phyloP scores from a whole-genome alignment of 2,888 invertebrate species.

The Trichogramma evanescens region DNA sequence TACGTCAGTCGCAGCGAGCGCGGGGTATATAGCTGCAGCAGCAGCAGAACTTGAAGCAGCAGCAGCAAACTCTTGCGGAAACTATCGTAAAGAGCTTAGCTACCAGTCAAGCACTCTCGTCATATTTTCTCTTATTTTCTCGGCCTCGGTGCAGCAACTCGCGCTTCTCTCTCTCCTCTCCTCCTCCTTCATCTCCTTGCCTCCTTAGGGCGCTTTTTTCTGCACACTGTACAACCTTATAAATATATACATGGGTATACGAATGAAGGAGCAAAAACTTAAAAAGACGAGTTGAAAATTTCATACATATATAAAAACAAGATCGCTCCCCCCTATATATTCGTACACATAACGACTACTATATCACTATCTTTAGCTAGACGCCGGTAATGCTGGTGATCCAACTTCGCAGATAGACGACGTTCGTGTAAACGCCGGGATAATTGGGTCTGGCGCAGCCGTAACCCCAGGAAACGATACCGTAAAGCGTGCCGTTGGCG shows the following conservation, averaged over 20 bases:
- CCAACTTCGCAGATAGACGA: constrained; percentile 33
- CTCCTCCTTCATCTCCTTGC: background rate
- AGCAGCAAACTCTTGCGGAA: constrained; percentile 10
- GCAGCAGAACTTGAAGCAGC: background rate
- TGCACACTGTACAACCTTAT: background rate
- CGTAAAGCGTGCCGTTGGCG: constrained; percentile 32
- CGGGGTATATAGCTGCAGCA: too few relatives aligned
- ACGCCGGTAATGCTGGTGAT: constrained; percentile 28
- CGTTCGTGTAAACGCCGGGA: constrained; percentile 42
- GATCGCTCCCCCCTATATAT: too few relatives aligned
- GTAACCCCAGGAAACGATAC: constrained; percentile 41
- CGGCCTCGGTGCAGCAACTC: background rate
- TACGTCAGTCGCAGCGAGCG: background rate
- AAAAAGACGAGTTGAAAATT: too few relatives aligned
- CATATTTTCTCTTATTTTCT: constrained; percentile 6
- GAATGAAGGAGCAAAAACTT: too few relatives aligned
- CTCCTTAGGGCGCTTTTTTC: background rate
- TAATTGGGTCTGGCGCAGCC: constrained; percentile 35
- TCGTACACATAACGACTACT: too few relatives aligned
- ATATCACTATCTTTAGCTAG: constrained; percentile 9
- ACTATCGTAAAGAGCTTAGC: constrained; percentile 20
- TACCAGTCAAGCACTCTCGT: constrained; percentile 8
- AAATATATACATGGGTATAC: background rate
- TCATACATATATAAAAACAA: too few relatives aligned
- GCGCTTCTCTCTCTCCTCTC: too few relatives aligned